A percentile compares a stretch with the other conserved stretches of the same genome.
phyloP scores from a whole-genome alignment of 2,113 vertebrate species.

The Brachyistius frenatus region DNA sequence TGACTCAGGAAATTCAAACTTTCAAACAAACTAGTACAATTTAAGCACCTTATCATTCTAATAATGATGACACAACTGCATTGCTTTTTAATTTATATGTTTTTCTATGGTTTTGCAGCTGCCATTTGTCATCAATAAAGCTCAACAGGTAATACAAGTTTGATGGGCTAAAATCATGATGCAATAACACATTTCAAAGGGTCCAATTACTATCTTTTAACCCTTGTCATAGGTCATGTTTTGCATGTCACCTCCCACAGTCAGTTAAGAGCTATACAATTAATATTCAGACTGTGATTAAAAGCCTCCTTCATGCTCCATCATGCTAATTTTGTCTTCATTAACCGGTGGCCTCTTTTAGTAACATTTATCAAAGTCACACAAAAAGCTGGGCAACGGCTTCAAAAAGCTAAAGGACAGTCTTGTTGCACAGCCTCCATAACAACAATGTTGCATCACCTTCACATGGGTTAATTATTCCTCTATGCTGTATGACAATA shows the following conservation, averaged over 20 bases:
- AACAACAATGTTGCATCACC: not conserved
- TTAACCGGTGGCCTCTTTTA: not conserved
- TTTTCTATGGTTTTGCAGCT: not conserved
- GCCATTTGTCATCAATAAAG: not conserved
- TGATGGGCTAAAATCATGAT: not conserved
- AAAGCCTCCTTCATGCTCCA: not conserved
- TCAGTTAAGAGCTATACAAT: not conserved
- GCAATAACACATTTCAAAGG: not conserved
- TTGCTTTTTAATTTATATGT: not conserved
- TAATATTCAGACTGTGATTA: not conserved
- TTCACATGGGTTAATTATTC: not conserved
- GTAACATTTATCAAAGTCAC: not conserved
- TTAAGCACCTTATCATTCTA: too few species aligned
- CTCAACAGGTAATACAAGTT: not conserved
- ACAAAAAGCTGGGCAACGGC: not conserved
- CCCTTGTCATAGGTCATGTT: not conserved
- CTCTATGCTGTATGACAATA: not conserved
- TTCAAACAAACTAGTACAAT: too few species aligned
- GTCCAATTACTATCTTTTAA: not conserved
- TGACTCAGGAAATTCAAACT: too few species aligned
- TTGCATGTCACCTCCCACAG: not conserved
- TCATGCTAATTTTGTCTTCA: not conserved
- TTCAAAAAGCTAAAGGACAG: not conserved
- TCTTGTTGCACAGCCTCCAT: not conserved
- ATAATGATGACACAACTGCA: too few species aligned